phyloP scores from a whole-genome alignment of 2,797 vertebrate genomes.

The Sebastes baramenuke region DNA sequence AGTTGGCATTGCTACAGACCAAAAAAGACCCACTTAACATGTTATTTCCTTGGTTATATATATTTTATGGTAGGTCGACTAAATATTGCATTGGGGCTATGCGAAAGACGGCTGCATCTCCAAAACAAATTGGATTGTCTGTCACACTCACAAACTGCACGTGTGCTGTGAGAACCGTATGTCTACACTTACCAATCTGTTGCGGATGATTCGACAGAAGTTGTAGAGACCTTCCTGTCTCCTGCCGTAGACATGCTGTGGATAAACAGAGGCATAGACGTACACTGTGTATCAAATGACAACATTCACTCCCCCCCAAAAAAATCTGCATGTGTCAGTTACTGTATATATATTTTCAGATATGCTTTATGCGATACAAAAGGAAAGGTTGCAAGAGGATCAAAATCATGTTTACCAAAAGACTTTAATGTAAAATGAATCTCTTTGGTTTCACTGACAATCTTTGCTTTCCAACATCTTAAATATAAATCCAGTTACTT shows the following conservation, averaged over 20 bases:
- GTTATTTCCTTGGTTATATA: background rate
- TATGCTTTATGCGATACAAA: background rate
- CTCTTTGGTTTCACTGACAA: background rate
- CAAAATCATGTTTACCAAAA: background rate
- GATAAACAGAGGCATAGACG: background rate
- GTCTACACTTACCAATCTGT: constrained; percentile 57
- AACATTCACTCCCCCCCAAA: background rate
- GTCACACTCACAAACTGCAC: background rate
- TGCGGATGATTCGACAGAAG: constrained; percentile 51
- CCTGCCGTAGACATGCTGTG: constrained; percentile 64
- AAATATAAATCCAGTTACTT: background rate
- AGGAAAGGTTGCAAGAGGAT: background rate
- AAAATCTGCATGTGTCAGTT: too few species aligned
- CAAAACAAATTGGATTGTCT: background rate
- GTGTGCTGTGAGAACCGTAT: background rate
- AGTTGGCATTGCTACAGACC: background rate
- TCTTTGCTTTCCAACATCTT: background rate
- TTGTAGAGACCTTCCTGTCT: constrained; percentile 49
- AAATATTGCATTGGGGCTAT: too few species aligned
- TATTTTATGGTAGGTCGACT: background rate
- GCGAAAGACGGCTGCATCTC: background rate
- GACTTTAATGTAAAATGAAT: background rate
- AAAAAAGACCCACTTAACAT: background rate
- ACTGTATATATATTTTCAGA: background rate
- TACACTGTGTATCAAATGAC: background rate